Evolutionary conservation across 1,140 invertebrate species (phyloP), one percentile per base, ranked within the genome.

Genomic region (Nomia melanderi): DNA sequence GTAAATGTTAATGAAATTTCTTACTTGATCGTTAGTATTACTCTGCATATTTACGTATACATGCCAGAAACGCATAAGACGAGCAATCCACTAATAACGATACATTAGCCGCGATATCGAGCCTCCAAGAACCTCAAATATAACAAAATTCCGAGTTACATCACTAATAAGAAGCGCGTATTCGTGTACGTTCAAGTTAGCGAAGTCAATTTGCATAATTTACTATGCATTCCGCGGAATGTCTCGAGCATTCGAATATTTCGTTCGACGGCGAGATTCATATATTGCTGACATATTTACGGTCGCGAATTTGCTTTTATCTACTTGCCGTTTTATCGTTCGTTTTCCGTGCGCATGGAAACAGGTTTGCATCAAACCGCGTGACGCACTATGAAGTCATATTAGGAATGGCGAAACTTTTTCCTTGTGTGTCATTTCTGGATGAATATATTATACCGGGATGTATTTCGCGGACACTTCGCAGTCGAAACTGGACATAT

Each of bases 311-410:
- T 66, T 66, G 31, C 53, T 27, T 39, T 57, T 69, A 56, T 69
- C 66, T 27, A 29, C 50, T 69, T 69, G 20, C 23, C 25, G 50
- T 69, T 39, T 69, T 69, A n/a, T 57, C 53, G 12, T 69, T 69
- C 33, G 27, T 50, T 53, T n/a, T 12, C 23, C 25, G 20, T 5
- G 3, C 50, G 14, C 44, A n/a, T n/a, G 5, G 25, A 50, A 65
- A 65, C 63, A 50, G 63, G 63, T 50, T 65, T 50, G 12, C 27
- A 9, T 20, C 27, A 17, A 47, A 65, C 39, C 27, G 7, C 25
- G 44, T 31, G 44, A 65, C 63, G 63, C 17, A 31, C 41, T 23
- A 41, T 17, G 23, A 44, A 63, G 23, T 27, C 25, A 66, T 36
- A 25, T 29, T 20, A 36, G 4, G 41, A 47, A 41, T 2, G 6